Base-by-base conservation (phyloP, 2,888 invertebrate species). In the Tribolium freemani region DNA sequence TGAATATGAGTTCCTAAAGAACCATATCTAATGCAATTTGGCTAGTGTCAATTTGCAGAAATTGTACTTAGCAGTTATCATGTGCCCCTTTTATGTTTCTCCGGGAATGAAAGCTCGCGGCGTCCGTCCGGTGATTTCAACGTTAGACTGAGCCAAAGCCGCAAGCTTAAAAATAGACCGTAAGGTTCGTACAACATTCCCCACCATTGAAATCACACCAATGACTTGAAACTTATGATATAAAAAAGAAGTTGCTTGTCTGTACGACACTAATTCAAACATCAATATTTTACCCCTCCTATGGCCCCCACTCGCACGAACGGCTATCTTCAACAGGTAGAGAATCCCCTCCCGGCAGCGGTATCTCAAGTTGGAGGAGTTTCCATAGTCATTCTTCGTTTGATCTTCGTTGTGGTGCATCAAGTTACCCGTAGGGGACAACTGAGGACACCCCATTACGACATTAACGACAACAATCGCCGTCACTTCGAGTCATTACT, bases 241-340 rank as follows among this genome's bases (percentile, higher is more conserved):
- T 83, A 82, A 83, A 83, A 83, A 77, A 67, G 72, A 68, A 81
- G 83, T 83, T 83, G 80, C 81, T 80, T 81, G 82, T 82, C 81
- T 80, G 79, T 82, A 83, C 81, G 83, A 84, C 83, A 84, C 84
- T 84, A 84, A 84, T 83, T 84, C 84, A 83, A 85, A 84, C 84
- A 84, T 84, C 85, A 84, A 86, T 85, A 84, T 82, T 82, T 83
- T 81, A 84, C 82, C 85, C 84, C 84, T 82, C 83, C 84, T 75
- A 57, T 69, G 57, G 63, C 69, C 79, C 79, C 78, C 80, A 77
- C 79, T 76, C 73, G 75, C 51, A 56, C 61, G 69, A 54, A 48
- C 75, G 53, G 69, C 75, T 79, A 82, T 83, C 83, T 82, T 84
- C 83, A 77, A 82, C 83, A 84, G 84, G 84, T 83, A 83, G 82